Evolutionary conservation across 35 echinoderm and acorn worm species (phyloP).

Genomic region (Holothuria glaberrima): DNA sequence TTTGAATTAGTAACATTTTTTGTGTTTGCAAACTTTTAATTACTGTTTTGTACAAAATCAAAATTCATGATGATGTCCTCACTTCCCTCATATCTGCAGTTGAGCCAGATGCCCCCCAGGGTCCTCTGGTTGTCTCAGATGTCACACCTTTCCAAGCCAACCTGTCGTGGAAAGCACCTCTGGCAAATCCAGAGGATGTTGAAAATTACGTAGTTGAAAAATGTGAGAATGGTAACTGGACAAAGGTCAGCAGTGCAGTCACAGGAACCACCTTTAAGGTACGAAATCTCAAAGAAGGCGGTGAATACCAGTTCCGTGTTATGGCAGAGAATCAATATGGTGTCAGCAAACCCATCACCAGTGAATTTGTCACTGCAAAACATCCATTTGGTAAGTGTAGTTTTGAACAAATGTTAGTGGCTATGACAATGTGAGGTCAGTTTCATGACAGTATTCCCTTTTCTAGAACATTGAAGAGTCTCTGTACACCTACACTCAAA

Average conservation of each 20-base stretch:
- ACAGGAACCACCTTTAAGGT: conserved; percentile 69
- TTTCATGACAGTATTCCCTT: no score
- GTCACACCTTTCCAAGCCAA: conserved; percentile 69
- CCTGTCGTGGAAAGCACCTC: conserved; percentile 87
- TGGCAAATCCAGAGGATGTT: conserved; percentile 75
- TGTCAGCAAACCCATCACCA: conserved; percentile 81
- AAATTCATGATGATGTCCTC: no score
- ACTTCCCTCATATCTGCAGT: conserved; percentile 47
- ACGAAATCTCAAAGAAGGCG: conserved; percentile 81
- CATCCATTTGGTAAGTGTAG: conserved; percentile 89
- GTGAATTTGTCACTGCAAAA: conserved; percentile 83
- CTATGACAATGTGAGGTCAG: no score
- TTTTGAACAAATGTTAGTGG: background rate
- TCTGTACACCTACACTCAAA: no score
- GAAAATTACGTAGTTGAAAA: conserved; percentile 98
- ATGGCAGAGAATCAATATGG: conserved; percentile 90
- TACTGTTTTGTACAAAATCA: no score
- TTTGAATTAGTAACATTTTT: no score
- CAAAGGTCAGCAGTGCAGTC: conserved; percentile 83
- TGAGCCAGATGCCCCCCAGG: conserved; percentile 83
- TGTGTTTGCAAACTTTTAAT: no score
- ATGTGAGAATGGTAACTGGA: conserved; percentile 75
- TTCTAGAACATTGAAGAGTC: no score
- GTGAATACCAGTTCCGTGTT: conserved; percentile 93
- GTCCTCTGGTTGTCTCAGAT: conserved; percentile 81